Evolutionary conservation across 1,140 invertebrate species (phyloP).

Genomic region (Metopolophium dirhodum): DNA sequence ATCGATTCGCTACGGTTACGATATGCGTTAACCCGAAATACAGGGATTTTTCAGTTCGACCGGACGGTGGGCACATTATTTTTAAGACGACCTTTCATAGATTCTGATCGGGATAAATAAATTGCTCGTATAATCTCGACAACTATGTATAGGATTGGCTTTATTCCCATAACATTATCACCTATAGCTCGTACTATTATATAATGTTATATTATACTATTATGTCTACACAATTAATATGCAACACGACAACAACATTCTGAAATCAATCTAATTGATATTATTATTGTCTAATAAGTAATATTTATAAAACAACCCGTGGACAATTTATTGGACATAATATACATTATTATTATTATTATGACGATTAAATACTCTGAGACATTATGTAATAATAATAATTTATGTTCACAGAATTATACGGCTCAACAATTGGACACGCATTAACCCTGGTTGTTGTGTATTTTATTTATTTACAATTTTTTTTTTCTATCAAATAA

Average conservation of each 20-base stretch:
- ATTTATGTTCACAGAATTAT: conserved; percentile 7
- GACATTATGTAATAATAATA: conserved; percentile 14
- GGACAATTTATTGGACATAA: background rate
- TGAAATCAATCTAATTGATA: background rate
- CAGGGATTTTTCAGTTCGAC: background rate
- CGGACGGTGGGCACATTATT: background rate
- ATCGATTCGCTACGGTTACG: background rate
- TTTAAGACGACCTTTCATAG: background rate
- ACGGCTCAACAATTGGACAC: background rate
- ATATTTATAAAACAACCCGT: background rate
- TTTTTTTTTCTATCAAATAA: background rate
- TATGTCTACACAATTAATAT: background rate
- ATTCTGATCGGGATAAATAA: background rate
- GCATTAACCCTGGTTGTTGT: background rate
- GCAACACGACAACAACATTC: background rate
- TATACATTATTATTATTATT: background rate
- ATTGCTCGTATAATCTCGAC: background rate
- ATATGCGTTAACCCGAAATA: background rate
- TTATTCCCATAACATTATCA: background rate
- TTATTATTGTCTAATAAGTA: background rate
- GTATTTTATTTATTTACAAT: background rate
- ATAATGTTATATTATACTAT: background rate
- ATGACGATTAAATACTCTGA: background rate
- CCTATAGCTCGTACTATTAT: background rate
- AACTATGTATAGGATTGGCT: background rate